Evolutionary conservation across 1,140 invertebrate species (phyloP), one percentile per base, ranked within the genome.

Genomic region (Himalopsyche phryganea): DNA sequence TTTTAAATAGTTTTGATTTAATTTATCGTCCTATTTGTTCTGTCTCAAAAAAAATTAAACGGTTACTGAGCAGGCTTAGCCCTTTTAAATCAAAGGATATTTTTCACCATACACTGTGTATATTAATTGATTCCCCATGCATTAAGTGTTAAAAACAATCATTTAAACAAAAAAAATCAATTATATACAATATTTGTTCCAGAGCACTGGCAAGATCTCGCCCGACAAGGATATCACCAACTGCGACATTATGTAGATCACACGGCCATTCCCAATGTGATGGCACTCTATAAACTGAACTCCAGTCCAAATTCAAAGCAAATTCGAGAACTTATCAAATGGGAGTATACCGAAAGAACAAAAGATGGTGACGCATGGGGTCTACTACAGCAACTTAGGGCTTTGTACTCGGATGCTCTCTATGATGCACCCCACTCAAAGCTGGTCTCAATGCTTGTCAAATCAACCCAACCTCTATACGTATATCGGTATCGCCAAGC

Each of bases 161-260:
- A n/a, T n/a, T 35, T 35, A 35, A n/a, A 35, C n/a, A 35, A 35
- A 35, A 7, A 35, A 35, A 35, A 35, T 35, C 33, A 35, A 6
- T 35, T 6, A 2, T 17, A 44, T 44, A 44, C 9, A 44, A 13
- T 44, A 13, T 44, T 35, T 51, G 15, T 70, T 69, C 44, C 54
- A 78, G 72, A 66, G 52, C 62, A 69, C 45, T 82, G 80, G 80
- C 65, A 75, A 47, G 74, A 80, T 45, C 67, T 82, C 50, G 71
- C 75, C 1, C 68, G 75, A 2, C 76, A 82, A 56, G 76, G 79
- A 2, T 75, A 70, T 51, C 32, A 65, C 15, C 69, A 77, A 13
- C 67, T 83, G 7, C 67, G 71, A 20, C 67, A 74, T 44, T 81
- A 80, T 48, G 72, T 82, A 20, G 75, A 79, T 48, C 66, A 70